Percentiles rank a stretch among this genome's conserved stretches.
Conservation (phyloP, 2,797 vertebrate genomes). For the Acanthopagrus latus region DNA sequence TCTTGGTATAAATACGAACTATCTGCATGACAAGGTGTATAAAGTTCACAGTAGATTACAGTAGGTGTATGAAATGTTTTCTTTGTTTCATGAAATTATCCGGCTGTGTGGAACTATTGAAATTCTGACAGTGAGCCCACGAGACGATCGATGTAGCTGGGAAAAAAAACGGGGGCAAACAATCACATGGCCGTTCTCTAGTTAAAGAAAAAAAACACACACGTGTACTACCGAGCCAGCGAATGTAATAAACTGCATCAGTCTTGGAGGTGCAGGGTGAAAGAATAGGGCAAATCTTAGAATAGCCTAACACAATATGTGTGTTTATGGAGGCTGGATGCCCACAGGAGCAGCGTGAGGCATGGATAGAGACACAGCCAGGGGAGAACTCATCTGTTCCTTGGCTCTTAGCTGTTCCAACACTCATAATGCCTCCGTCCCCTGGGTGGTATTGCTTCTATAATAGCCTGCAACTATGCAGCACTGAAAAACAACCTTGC, state of each 20-base stretch:
- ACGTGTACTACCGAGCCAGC: slow-evolving; percentile 10
- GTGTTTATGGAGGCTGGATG: slow-evolving; percentile 71
- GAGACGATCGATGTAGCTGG: slow-evolving; percentile 13
- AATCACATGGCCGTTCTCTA: slow-evolving; percentile 11
- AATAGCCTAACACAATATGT: slow-evolving; percentile 57
- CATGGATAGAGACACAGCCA: slow-evolving; percentile 69
- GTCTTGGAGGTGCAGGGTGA: slow-evolving; percentile 32
- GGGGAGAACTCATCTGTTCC: slow-evolving; percentile 79
- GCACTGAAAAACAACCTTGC: slow-evolving; percentile 74
- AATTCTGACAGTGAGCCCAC: neutral
- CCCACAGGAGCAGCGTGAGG: slow-evolving; percentile 67
- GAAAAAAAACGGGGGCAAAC: neutral
- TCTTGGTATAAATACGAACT: neutral
- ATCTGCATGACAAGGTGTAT: neutral
- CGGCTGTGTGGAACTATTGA: neutral
- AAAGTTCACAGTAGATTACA: too few species aligned
- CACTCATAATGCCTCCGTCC: slow-evolving; percentile 77
- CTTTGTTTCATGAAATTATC: neutral
- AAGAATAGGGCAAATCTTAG: slow-evolving; percentile 45
- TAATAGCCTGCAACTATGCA: slow-evolving; percentile 79
- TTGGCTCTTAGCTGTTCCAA: slow-evolving; percentile 75
- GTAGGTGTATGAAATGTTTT: neutral
- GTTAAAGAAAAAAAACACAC: slow-evolving; percentile 31
- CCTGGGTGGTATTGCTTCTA: slow-evolving; percentile 78
- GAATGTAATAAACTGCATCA: slow-evolving; percentile 58